These are phyloP conservation scores for Hymenochirus boettgeri DNA, from an alignment of 2,113 vertebrate species.

Conservation along the genomic window DNA sequence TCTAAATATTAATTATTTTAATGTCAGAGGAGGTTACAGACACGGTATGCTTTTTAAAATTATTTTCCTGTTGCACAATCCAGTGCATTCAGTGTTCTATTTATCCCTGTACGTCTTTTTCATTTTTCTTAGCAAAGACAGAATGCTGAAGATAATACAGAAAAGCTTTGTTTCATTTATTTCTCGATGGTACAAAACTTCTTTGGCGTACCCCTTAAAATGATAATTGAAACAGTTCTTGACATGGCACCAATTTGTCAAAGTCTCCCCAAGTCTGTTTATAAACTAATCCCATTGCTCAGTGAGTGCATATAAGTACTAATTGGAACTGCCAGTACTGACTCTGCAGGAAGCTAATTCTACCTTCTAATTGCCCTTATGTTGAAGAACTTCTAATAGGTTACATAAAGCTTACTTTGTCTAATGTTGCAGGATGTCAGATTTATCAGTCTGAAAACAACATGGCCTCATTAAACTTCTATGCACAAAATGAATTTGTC, in stretches of 20 bases:
- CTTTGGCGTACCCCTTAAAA: conserved; percentile 30
- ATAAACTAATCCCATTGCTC: conserved; percentile 42
- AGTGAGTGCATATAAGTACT: conserved; percentile 39
- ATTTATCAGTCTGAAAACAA: conserved; percentile 36
- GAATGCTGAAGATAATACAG: too few relatives aligned
- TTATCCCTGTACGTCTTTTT: too few relatives aligned
- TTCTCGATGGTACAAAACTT: conserved; percentile 8
- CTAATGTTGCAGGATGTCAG: conserved; percentile 36
- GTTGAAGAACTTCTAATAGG: conserved; percentile 35
- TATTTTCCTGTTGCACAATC: too few relatives aligned
- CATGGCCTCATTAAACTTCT: conserved; percentile 35
- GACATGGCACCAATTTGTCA: conserved; percentile 34
- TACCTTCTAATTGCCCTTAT: conserved; percentile 42
- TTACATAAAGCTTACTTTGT: conserved; percentile 42
- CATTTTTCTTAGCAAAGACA: too few relatives aligned
- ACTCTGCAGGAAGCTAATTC: conserved; percentile 42
- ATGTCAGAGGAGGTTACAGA: too few relatives aligned
- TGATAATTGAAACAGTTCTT: conserved; percentile 24
- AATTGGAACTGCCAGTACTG: conserved; percentile 42
- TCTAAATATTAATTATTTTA: too few relatives aligned
- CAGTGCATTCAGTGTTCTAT: too few relatives aligned
- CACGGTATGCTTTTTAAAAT: too few relatives aligned
- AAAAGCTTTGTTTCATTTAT: not conserved
- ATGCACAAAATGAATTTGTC: conserved; percentile 29
- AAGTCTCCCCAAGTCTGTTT: conserved; percentile 42